A percentile compares a stretch with the other conserved stretches of the same genome.
Evolutionary conservation across 1,140 invertebrate species (phyloP).

Genomic region (Diorhabda sublineata): DNA sequence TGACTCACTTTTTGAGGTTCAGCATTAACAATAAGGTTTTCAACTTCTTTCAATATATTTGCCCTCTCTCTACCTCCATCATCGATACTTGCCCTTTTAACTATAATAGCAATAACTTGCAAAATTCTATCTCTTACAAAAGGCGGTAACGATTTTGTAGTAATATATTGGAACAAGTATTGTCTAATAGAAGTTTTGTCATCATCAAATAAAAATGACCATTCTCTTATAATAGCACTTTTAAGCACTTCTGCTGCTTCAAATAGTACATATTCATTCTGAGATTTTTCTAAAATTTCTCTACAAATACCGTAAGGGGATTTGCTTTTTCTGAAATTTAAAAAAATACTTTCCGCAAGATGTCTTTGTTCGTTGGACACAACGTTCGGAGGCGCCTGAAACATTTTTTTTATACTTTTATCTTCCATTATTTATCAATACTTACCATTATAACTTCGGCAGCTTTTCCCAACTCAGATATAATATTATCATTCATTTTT

Average conservation of each 20-base stretch:
- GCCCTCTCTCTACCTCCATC: constrained; percentile 64
- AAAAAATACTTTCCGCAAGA: constrained; percentile 72
- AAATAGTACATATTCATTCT: constrained; percentile 80
- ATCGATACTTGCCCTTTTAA: constrained; percentile 75
- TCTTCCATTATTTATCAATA: not conserved
- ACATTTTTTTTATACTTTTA: constrained; percentile 15
- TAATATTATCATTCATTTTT: constrained; percentile 31
- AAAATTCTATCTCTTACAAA: constrained; percentile 65
- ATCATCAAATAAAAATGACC: constrained; percentile 61
- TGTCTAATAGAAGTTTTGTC: constrained; percentile 70
- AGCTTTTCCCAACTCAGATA: constrained; percentile 41
- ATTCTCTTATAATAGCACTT: constrained; percentile 77
- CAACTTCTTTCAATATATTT: constrained; percentile 69
- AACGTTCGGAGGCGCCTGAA: constrained; percentile 76
- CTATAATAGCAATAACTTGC: constrained; percentile 79
- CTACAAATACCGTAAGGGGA: constrained; percentile 77
- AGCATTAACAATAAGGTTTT: constrained; percentile 63
- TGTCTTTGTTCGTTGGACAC: constrained; percentile 73
- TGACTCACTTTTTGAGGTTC: constrained; percentile 53
- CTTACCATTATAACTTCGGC: constrained; percentile 42
- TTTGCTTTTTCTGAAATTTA: constrained; percentile 77
- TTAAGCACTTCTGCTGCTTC: constrained; percentile 82
- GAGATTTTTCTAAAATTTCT: constrained; percentile 74
- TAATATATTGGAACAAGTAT: constrained; percentile 75
- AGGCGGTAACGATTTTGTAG: constrained; percentile 58